Percentiles rank a stretch among this genome's conserved stretches.
Evolutionary conservation across 2,113 vertebrate species (phyloP).

Genomic region (Hyperopisus bebe): DNA sequence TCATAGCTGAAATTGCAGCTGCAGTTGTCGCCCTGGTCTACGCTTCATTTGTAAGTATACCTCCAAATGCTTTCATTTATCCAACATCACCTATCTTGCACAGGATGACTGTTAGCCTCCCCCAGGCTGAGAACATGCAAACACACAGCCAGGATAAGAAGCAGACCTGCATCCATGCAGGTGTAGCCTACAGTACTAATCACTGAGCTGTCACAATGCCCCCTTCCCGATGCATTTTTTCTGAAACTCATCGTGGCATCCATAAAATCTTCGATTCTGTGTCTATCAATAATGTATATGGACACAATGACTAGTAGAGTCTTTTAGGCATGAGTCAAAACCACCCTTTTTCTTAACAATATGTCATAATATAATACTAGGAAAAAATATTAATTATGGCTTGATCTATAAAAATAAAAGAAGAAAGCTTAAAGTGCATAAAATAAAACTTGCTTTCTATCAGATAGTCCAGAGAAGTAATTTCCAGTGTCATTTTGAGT

Average conservation of each 20-base stretch:
- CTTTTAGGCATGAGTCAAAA: slow-evolving; percentile 31
- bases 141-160: not conserved
- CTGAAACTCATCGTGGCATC: not conserved
- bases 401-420: slow-evolving; percentile 31
- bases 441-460: slow-evolving; percentile 36
- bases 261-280: not conserved
- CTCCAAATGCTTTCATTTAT: slow-evolving; percentile 16
- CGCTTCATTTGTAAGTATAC: slow-evolving; percentile 69
- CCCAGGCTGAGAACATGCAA: not conserved
- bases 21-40: slow-evolving; percentile 75
- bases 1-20: slow-evolving; percentile 75
- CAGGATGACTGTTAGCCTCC: not conserved
- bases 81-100: slow-evolving; percentile 35
- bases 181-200: not conserved
- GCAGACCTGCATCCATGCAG: not conserved
- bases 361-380: not conserved
- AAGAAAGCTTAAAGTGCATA: slow-evolving; percentile 38
- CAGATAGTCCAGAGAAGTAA: slow-evolving; percentile 15
- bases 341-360: not conserved
- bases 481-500: not conserved
- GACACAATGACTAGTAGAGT: slow-evolving; percentile 49
- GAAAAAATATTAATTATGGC: slow-evolving; percentile 45
- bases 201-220: not conserved
- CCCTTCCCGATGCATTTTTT: not conserved
- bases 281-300: not conserved